Base-by-base conservation (phyloP, 1,140 invertebrate genomes). In the Neuroterus valhalla region DNA sequence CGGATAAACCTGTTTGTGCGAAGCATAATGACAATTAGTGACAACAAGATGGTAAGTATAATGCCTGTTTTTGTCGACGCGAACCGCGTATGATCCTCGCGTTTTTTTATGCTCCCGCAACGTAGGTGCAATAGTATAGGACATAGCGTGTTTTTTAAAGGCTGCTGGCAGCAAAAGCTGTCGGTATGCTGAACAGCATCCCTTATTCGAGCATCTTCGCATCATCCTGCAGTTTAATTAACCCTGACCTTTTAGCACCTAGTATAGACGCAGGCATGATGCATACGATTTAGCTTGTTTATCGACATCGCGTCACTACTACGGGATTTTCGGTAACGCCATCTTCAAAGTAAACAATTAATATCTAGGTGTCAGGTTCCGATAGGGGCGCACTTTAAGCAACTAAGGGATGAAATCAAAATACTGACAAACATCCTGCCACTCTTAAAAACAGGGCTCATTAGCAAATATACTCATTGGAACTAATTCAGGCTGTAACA, bases 1-100 rank as follows among this genome's bases (percentile, higher is more conserved):
- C 94, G 93, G 92, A 96, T 98, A 92, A 98, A 98, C 94, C 94
- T 98, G 92, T 98, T 97, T 94, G 96, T 98, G 88, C 93, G 97
- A 93, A 97, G 95, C 93, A 98, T 98, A 91, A 96, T 96, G 87
- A 98, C 97, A 90, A 98, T 98, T 93, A 97, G 97, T 94, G 97
- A 98, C 94, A 97, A 98, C 91, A 98, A 98, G 92, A 98, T 98
- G 97, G 96, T 97, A 96, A 96, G 96, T 95, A 90, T 74, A 78
- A 81, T 79, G 76, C 78, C 80, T 80, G 76, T 80, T 80, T 78
- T 77, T 77, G 75, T 78, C 23, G 77, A 73, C 74, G 77, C 77
- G 81, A 77, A 74, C 66, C 75, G 77, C 76, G 68, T 84, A 81
- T 85, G 71, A 78, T 80, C 79, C 82, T 83, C 77, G 75, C 80